Conservation (phyloP, 2,113 vertebrate genomes). For the Globicephala melas region DNA sequence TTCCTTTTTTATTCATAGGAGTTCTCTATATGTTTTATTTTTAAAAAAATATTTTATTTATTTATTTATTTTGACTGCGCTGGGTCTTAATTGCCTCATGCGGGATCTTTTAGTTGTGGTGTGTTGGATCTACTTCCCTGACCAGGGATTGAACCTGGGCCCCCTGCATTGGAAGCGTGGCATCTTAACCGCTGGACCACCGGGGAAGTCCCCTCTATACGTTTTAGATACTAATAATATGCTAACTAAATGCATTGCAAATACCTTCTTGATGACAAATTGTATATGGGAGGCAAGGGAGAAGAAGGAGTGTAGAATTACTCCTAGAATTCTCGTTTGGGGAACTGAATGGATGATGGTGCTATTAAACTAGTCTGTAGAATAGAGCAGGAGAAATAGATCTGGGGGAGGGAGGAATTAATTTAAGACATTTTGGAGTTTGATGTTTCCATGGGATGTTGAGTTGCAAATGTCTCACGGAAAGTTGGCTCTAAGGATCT, state of each 20-base stretch:
- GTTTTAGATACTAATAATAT: not conserved
- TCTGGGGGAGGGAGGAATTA: not conserved
- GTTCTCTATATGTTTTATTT: not conserved
- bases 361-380: not conserved
- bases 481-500: not conserved
- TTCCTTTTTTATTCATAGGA: not conserved
- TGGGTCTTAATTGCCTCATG: too few species aligned
- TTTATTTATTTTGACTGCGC: too few species aligned
- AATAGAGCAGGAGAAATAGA: not conserved
- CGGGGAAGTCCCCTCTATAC: too few species aligned
- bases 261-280: not conserved
- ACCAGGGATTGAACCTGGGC: too few species aligned
- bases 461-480: not conserved
- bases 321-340: not conserved
- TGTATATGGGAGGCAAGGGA: not conserved
- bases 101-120: too few species aligned
- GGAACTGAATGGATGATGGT: not conserved
- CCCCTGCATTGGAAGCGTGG: too few species aligned
- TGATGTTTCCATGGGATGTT: not conserved
- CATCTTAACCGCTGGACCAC: too few species aligned
- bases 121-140: too few species aligned
- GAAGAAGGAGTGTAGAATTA: not conserved
- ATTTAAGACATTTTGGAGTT: not conserved
- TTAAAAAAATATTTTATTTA: fast-evolving
- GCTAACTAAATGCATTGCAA: not conserved